Evolutionary conservation across 2,888 invertebrate genomes (phyloP), one percentile per base, ranked within the genome.

Genomic region (Luperina testacea): DNA sequence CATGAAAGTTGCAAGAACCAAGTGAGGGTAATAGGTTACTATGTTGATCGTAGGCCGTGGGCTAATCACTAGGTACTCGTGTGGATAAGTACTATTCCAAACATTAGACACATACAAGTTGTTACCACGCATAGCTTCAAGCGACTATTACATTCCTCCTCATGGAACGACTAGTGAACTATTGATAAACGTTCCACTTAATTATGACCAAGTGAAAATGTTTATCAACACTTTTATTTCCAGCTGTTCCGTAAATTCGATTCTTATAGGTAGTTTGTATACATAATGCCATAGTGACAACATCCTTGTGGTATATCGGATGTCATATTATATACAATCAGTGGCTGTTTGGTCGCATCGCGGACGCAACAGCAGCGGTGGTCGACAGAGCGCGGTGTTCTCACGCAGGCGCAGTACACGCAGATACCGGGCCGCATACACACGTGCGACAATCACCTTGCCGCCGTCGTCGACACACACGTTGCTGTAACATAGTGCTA

Each of bases 371-470:
- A 78, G 65, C 80, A 51, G 78, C 84, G 81, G 87, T 77, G 84
- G 85, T 81, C 85, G 88, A 88, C 89, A 86, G 86, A 80, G 90
- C 90, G 82, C 91, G 90, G 90, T 92, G 85, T 89, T 92, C 91
- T 92, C 90, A 91, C 92, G 91, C 91, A 89, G 88, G 83, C 93
- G 91, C 92, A 93, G 95, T 95, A 90, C 90, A 90, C 88, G 90
- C 88, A 87, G 88, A 91, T 90, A 87, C 87, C 89, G 91, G 91
- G 88, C 81, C 90, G 92, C 88, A 93, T 89, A 83, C 90, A 91
- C 92, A 92, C 91, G 94, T 90, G 93, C 87, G 86, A 88, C 88
- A 80, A 81, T 57, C 77, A 82, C 75, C 83, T 87, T 69, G 69
- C 64, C 81, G 74, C 27, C 84, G 75, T 68, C 78, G 80, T 80